Evolutionary conservation across 2,888 invertebrate species (phyloP).

Genomic region (Candidula unifasciata): DNA sequence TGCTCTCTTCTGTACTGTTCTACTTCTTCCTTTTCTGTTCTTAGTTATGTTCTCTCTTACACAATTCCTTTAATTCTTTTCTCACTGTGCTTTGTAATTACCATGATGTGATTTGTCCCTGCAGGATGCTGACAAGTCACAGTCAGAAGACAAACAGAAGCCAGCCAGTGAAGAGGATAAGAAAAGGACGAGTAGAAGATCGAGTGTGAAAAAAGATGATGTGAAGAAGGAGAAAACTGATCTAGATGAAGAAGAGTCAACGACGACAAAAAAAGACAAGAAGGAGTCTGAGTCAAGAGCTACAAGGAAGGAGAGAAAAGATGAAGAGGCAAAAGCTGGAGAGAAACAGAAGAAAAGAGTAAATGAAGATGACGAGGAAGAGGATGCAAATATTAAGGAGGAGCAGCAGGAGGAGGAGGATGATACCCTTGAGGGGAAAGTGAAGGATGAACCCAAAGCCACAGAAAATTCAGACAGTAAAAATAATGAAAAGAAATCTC

Average conservation of each 20-base stretch:
- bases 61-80: no score
- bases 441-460: conserved; percentile 28
- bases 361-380: conserved; percentile 34
- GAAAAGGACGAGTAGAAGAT: conserved; percentile 55
- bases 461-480: neutral
- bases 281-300: conserved; percentile 59
- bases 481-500: neutral
- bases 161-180: conserved; percentile 28
- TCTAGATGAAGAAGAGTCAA: conserved; percentile 13
- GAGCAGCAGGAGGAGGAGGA: neutral
- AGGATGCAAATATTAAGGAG: conserved; percentile 9
- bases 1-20: no score
- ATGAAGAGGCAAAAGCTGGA: conserved; percentile 39
- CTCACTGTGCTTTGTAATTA: neutral
- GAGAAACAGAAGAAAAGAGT: conserved; percentile 28
- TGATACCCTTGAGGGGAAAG: conserved; percentile 26
- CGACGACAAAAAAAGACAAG: conserved; percentile 51
- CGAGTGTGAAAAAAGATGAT: conserved; percentile 50
- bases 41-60: no score
- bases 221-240: conserved; percentile 52
- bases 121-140: conserved; percentile 45
- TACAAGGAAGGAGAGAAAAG: conserved; percentile 51
- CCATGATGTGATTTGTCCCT: neutral
- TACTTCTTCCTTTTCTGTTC: no score
- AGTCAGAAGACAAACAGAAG: conserved; percentile 24